Base-by-base conservation (phyloP, 2,113 vertebrate species). In the Periophthalmus modestus region DNA sequence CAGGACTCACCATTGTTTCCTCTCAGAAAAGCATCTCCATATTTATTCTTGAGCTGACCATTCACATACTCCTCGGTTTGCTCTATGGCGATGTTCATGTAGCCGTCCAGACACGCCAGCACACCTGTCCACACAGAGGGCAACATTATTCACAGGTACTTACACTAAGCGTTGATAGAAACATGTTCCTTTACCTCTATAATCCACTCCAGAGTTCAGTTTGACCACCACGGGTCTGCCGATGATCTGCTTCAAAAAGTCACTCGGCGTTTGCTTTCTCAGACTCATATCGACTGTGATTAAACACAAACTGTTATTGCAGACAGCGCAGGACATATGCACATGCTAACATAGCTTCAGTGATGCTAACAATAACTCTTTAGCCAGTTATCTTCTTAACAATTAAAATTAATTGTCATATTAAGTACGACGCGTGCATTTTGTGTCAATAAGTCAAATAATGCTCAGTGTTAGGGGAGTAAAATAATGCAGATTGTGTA, bases 31-130 rank as follows among this genome's bases (percentile, higher is more conserved):
- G 98, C 98, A 4, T 99, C 98, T n/a, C 98, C 98, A 0, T 99
- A 99, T 88, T 99, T 99, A 87, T 99, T 99, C 90, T 99, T 99
- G 82, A 99, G 93, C 62, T 99, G 98, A 6, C 98, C 98, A 28
- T 99, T 99, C 43, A 99, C 98, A 69, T 99, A 99, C 72, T 99
- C 97, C 85, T 99, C 98, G 0, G 98, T 99, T 92, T 99, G 98
- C 82, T 99, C 98, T 81, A 99, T 93, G 68, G 98, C 98, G 71
- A 99, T 99, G 78, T 99, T 99, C 98, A 99, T 99, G 86, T 99
- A 99, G 6, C 98, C 98, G 87, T 99, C 98, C 88, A 99, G 88
- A 79, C 98, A 99, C 72, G 98, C 98, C 82, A 99, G 92, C 69
- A 99, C 98, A 89, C 98, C 98, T 99, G 84, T 14, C 5, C 5